Base-by-base conservation (phyloP, 2,113 vertebrate species). In the Oceanodroma tethys region DNA sequence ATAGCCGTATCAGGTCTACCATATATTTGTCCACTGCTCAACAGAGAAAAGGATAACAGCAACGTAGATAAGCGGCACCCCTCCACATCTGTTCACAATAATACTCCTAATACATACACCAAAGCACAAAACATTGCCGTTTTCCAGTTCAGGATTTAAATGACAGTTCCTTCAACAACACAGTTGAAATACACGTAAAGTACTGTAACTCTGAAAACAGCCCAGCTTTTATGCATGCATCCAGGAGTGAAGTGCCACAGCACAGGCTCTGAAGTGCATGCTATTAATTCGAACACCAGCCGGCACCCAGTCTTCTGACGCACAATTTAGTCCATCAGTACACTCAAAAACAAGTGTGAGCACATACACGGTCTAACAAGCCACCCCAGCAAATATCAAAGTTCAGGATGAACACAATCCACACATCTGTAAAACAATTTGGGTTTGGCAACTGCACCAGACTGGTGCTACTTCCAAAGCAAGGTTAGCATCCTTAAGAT, bases 171-270 rank as follows among this genome's bases (percentile, higher is more conserved):
- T 42, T 43, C 63, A 36, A 26, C 1, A 1, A 53, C 47, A 25
- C 0, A 2, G 48, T 1, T 47, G 65, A 62, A 45, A 19, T 19
- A 38, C 6, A 0, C 0, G 15, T 29, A 10, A 62, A 62, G 22
- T 12, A 29, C 56, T 8, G 4, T 21, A 55, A 38, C 47, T 62
- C 34, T 55, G 47, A 38, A 16, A 59, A 27, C 17, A 38, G 58
- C 14, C 23, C 42, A 22, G 53, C 36, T 68, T 67, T 86, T 25
- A 59, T 3, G 1, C 53, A 21, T 0, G 1, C 22, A 19, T 5
- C 29, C 58, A 80, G 48, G 29, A 80, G 21, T 3, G 14, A 80
- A 45, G 66, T 25, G 58, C 48, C 23, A 16, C 48, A 23, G 56
- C 34, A 16, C 34, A 34, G 48, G 66, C 56, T 53, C 48, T 38